Evolutionary conservation across 2,797 vertebrate species (phyloP).

Genomic region (Enteromius mattozi): DNA sequence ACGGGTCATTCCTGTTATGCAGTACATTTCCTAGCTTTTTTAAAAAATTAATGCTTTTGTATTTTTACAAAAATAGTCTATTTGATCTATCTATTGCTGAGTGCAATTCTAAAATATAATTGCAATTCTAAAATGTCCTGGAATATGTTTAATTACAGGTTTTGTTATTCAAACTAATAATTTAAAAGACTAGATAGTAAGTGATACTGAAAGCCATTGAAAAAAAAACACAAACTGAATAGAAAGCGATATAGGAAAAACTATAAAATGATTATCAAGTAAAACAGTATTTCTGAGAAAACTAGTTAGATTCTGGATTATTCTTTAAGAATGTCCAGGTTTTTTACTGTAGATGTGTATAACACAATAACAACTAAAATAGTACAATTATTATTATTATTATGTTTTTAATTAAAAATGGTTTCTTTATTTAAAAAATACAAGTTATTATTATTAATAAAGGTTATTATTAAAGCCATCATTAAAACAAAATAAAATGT

Average conservation of each 20-base stretch:
- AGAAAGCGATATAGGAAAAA: neutral
- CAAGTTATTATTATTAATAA: neutral
- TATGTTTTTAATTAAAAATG: neutral
- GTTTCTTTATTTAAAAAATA: neutral
- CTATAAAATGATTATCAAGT: neutral
- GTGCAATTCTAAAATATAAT: neutral
- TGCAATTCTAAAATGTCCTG: neutral
- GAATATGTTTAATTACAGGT: neutral
- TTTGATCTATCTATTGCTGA: neutral
- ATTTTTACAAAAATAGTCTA: too few species aligned
- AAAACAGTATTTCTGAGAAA: neutral
- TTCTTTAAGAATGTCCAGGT: neutral
- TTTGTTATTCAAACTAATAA: neutral
- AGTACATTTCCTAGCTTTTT: neutral
- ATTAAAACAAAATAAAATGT: neutral
- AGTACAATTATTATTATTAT: neutral
- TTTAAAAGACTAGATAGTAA: neutral
- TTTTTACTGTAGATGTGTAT: neutral
- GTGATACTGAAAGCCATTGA: neutral
- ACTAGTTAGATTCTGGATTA: neutral
- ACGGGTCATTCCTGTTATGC: neutral
- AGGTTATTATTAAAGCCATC: neutral
- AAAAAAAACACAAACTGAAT: neutral
- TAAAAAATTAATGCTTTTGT: neutral
- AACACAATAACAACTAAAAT: neutral